phyloP scores from a whole-genome alignment of 2,797 vertebrate genomes.

The Pangasius sanitwongsei region DNA sequence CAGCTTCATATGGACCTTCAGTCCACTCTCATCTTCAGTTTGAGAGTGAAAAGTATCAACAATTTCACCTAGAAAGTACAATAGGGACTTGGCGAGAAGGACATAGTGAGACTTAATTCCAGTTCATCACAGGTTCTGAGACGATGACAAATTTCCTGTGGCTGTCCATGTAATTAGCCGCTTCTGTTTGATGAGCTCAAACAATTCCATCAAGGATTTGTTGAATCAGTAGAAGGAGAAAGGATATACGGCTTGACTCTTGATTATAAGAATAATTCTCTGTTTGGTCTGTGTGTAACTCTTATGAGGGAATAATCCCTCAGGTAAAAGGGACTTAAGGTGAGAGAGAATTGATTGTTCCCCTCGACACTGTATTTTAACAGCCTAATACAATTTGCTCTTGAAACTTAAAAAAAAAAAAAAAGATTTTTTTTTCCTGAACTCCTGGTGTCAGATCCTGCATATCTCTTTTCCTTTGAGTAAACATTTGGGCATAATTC shows the following conservation, averaged over 20 bases:
- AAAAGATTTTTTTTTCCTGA: slow-evolving; percentile 24
- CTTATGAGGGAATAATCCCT: slow-evolving; percentile 41
- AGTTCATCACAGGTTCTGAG: slow-evolving; percentile 1
- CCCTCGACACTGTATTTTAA: slow-evolving; percentile 41
- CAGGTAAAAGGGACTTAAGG: slow-evolving; percentile 35
- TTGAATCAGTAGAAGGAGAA: slow-evolving; percentile 40
- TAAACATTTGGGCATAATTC: slow-evolving; percentile 39
- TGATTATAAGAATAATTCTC: slow-evolving; percentile 40
- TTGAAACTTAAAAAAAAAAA: slow-evolving; percentile 24
- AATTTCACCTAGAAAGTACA: slow-evolving; percentile 45
- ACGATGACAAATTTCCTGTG: slow-evolving; percentile 24
- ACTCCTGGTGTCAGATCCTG: not conserved
- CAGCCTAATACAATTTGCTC: slow-evolving; percentile 47
- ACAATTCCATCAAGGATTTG: slow-evolving; percentile 50
- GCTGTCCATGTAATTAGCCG: slow-evolving; percentile 46
- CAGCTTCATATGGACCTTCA: slow-evolving; percentile 45
- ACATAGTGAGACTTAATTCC: not conserved
- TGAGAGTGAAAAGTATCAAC: slow-evolving; percentile 43
- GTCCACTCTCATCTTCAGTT: slow-evolving; percentile 5
- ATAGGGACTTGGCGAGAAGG: slow-evolving; percentile 17
- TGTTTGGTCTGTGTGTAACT: slow-evolving; percentile 37
- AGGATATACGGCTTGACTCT: slow-evolving; percentile 28
- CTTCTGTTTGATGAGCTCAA: slow-evolving; percentile 45
- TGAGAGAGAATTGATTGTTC: slow-evolving; percentile 32
- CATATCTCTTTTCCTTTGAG: slow-evolving; percentile 34